Conservation (phyloP, 2,797 vertebrate genomes). For the Telmatherina bonti region DNA sequence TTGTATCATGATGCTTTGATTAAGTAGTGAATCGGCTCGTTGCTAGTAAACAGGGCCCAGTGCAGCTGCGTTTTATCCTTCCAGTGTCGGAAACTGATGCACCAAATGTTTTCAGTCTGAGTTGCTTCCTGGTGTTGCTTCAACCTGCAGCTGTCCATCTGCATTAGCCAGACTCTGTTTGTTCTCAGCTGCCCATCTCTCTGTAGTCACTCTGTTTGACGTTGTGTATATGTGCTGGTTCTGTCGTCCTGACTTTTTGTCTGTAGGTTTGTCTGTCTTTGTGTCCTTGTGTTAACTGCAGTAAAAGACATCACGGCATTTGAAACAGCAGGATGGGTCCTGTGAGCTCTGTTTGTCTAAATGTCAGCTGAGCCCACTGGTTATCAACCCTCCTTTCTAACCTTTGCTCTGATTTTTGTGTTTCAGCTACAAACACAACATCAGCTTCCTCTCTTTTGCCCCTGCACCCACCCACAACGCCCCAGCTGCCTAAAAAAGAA, state of each 20-base stretch:
- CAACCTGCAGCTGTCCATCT: constrained; percentile 38
- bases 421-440: constrained; percentile 26
- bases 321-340: constrained; percentile 61
- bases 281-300: constrained; percentile 51
- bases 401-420: constrained; percentile 18
- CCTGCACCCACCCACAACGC: too few species aligned
- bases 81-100: too few species aligned
- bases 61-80: too few species aligned
- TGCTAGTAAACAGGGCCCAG: too few species aligned
- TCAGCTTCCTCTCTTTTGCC: neutral
- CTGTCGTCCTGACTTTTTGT: constrained; percentile 22
- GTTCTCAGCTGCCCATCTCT: constrained; percentile 33
- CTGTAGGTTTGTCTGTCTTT: constrained; percentile 25
- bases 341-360: constrained; percentile 59
- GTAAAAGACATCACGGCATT: constrained; percentile 70
- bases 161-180: constrained; percentile 8
- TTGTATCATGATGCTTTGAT: too few species aligned
- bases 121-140: neutral
- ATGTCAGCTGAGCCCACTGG: constrained; percentile 68
- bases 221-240: constrained; percentile 27
- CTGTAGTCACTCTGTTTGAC: constrained; percentile 25
- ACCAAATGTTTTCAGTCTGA: too few species aligned
- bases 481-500: too few species aligned
- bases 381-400: constrained; percentile 3
- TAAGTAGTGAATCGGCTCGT: too few species aligned